These are phyloP conservation scores for Montipora cactus DNA, from an alignment of 64 coral and sea anemone genomes.

Conservation along the genomic window DNA sequence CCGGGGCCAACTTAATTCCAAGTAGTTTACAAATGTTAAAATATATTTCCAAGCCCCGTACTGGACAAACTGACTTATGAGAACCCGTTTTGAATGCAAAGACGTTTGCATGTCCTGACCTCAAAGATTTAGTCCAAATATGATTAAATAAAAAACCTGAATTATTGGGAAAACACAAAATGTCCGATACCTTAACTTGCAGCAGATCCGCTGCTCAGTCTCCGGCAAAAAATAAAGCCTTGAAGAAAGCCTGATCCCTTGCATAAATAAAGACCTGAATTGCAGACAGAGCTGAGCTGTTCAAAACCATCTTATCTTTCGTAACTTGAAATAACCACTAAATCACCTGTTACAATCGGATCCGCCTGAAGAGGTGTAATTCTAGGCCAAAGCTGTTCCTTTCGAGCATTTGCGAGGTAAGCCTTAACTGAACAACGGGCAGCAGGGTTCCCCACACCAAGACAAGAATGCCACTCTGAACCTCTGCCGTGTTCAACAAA, in stretches of 20 bases:
- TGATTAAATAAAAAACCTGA: constrained; percentile 53
- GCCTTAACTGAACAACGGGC: neutral
- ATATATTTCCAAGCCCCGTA: constrained; percentile 26
- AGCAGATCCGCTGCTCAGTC: constrained; percentile 25
- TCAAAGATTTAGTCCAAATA: constrained; percentile 57
- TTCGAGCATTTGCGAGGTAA: neutral
- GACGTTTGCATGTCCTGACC: constrained; percentile 45
- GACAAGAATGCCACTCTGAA: constrained; percentile 3
- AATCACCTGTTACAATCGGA: too few relatives aligned
- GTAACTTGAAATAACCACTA: neutral
- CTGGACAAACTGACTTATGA: constrained; percentile 22
- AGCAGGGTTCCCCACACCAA: constrained; percentile 2
- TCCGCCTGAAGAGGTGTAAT: too few relatives aligned
- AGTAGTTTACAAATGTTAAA: constrained; percentile 11
- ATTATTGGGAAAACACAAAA: constrained; percentile 36
- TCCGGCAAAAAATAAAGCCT: constrained; percentile 32
- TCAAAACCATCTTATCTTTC: neutral
- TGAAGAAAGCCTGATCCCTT: neutral
- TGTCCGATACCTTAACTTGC: constrained; percentile 7
- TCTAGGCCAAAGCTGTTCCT: constrained; percentile 20
- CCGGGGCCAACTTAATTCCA: neutral
- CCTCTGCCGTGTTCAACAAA: neutral
- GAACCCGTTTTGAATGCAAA: constrained; percentile 47
- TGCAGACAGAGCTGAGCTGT: neutral
- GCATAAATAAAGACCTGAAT: constrained; percentile 7